Evolutionary conservation across 2,797 vertebrate species (phyloP), one percentile per base, ranked within the genome.

Genomic region (Prunella strophiata): DNA sequence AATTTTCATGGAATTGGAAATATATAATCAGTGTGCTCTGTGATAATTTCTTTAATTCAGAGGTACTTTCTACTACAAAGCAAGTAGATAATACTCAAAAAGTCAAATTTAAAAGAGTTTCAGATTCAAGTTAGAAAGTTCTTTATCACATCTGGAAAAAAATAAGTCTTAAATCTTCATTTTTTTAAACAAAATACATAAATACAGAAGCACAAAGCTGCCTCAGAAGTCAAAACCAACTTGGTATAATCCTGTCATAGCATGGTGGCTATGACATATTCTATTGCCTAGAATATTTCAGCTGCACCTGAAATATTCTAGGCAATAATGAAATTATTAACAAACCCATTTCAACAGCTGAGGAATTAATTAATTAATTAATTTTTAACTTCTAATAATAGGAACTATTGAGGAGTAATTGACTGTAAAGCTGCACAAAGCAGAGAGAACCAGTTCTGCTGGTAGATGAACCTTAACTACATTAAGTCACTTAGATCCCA

Each of bases 401-500:
- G 30, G 25, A 89, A 45, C 4, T 85, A 83, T 63, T 63, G 36
- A 59, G 55, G 26, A 76, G 11, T 7, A 77, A 52, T 71, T 67
- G 5, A 20, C 25, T 22, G 6, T 8, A 12, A 6, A 81, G 51
- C 17, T 88, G 30, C 13, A 86, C 65, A 85, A 74, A 63, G 11
- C 42, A 83, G 48, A 34, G 51, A 71, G 21, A 67, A 29, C 2
- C 0, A 0, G 3, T 70, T 82, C 77, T 68, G 16, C 61, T 75
- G 21, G 23, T 78, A 88, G 62, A 65, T 94, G 88, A 96, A 66
- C 62, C 58, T 93, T 88, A 91, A 65, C 43, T 90, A 87, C 62
- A 85, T 48, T n/a, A 76, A 94, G 47, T 17, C 51, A 45, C 36
- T 73, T 57, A 52, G 3, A 43, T 62, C 19, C 45, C 74, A 62